phyloP scores from a whole-genome alignment of 2,797 vertebrate species.

The Mycteria americana region DNA sequence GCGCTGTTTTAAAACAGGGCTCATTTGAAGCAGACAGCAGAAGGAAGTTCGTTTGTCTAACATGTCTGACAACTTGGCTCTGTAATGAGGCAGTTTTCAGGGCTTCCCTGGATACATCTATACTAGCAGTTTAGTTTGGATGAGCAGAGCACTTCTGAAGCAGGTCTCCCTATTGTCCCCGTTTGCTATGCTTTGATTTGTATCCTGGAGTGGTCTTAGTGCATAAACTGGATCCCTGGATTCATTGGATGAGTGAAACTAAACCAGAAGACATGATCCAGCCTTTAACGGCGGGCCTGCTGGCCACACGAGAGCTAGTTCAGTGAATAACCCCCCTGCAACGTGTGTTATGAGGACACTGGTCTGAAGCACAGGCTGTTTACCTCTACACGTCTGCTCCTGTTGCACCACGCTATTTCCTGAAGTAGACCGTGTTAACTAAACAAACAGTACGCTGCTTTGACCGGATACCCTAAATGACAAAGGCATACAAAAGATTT shows the following conservation, averaged over 20 bases:
- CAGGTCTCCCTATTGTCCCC: neutral
- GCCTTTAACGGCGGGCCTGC: neutral
- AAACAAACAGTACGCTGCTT: neutral
- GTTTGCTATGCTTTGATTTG: neutral
- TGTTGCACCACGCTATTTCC: neutral
- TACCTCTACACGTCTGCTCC: neutral
- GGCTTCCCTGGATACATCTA: neutral
- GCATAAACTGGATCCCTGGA: neutral
- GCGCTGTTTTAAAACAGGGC: neutral
- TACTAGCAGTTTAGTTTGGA: neutral
- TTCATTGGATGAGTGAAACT: neutral
- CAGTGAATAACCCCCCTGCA: neutral
- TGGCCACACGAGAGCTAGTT: neutral
- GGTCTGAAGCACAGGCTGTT: neutral
- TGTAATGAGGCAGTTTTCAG: neutral
- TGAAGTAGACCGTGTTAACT: neutral
- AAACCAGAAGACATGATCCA: neutral
- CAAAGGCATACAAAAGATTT: neutral
- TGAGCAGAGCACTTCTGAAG: neutral
- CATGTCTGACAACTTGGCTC: neutral
- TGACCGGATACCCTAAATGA: neutral
- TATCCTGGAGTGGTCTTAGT: neutral
- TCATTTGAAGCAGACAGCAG: neutral
- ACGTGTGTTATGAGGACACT: accelerated
- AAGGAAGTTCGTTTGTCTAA: neutral